Percentiles rank a stretch among this genome's conserved stretches.
These are phyloP conservation scores for Chiroxiphia lanceolata DNA, from an alignment of 2,797 vertebrate species.

Conservation along the genomic window DNA sequence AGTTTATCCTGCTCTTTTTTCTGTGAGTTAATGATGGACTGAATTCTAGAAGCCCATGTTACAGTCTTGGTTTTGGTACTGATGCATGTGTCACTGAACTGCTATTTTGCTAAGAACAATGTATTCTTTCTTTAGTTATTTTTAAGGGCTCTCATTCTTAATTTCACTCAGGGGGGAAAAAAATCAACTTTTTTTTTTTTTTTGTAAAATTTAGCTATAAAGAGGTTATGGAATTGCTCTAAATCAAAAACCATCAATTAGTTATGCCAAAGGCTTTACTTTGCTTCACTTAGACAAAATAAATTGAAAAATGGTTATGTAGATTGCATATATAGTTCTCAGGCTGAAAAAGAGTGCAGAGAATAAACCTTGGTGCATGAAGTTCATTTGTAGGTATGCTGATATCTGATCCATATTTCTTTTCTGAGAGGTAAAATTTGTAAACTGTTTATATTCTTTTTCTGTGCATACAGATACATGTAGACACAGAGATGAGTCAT, in stretches of 20 bases:
- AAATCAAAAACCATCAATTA: background rate
- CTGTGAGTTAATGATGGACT: background rate
- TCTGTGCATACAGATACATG: background rate
- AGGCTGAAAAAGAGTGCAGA: background rate
- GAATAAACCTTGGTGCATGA: background rate
- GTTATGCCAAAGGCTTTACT: background rate
- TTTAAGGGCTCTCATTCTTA: background rate
- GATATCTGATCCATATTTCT: background rate
- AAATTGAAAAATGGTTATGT: background rate
- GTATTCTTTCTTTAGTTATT: background rate
- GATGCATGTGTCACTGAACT: background rate
- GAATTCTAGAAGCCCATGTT: background rate
- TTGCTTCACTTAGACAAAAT: background rate
- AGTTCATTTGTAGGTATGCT: background rate
- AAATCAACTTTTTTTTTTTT: background rate
- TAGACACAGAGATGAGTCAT: background rate
- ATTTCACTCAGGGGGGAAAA: background rate
- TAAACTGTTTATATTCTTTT: background rate
- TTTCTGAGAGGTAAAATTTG: background rate
- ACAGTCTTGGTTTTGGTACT: background rate
- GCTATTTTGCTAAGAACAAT: background rate
- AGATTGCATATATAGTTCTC: background rate
- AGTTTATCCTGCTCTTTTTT: background rate
- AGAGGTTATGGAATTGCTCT: background rate
- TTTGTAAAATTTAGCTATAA: background rate